These are phyloP conservation scores for Operophtera brumata DNA, from an alignment of 2,888 invertebrate species.

Conservation along the genomic window DNA sequence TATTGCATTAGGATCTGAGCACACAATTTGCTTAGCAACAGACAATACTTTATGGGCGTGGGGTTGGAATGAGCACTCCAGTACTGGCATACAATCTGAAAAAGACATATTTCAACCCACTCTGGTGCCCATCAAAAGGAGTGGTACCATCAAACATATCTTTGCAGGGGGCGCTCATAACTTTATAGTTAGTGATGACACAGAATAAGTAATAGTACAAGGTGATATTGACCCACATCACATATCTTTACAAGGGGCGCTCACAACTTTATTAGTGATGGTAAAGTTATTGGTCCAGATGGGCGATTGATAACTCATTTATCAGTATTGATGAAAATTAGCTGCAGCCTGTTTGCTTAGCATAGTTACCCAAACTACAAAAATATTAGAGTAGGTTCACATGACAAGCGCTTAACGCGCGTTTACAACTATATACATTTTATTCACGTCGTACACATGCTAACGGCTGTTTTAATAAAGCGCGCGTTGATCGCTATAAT, in stretches of 20 bases:
- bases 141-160: conserved; percentile 49
- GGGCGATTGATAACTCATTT: conserved; percentile 10
- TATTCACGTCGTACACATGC: no score
- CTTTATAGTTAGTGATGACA: conserved; percentile 60
- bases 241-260: conserved; percentile 70
- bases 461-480: no score
- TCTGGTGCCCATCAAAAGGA: conserved; percentile 49
- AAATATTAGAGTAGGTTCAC: no score
- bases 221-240: no score
- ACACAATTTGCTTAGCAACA: conserved; percentile 85
- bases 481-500: no score
- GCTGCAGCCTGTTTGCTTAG: neutral
- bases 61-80: conserved; percentile 96
- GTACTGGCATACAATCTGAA: conserved; percentile 83
- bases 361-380: no score
- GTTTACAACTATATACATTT: no score
- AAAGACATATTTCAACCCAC: conserved; percentile 55
- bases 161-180: conserved; percentile 74
- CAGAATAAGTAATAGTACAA: no score
- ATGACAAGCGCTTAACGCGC: no score
- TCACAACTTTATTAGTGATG: conserved; percentile 64
- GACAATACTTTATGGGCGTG: conserved; percentile 86
- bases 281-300: conserved; percentile 17
- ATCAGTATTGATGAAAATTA: conserved; percentile 25
- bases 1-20: conserved; percentile 88